Base-by-base conservation (phyloP, 1,140 invertebrate species). In the Drosophila tropicalis region DNA sequence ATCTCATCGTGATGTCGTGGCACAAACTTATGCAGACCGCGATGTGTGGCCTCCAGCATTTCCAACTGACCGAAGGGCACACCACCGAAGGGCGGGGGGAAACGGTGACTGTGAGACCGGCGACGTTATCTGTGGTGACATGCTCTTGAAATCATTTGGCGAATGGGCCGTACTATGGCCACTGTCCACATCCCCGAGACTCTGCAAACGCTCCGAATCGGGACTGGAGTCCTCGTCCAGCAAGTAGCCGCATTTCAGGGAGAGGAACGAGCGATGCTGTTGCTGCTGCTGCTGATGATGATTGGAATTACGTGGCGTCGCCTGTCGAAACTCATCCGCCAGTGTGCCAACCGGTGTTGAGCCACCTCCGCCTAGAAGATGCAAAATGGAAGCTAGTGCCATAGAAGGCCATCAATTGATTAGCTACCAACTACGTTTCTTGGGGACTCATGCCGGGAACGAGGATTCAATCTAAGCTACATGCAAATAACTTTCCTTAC, bases 1-100 rank as follows among this genome's bases (percentile, higher is more conserved):
- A 99, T 96, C 93, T 99, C 98, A 91, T 99, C 98, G 39, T 96
- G 95, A 93, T 99, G 98, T 62, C 98, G 93, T 0, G 98, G 97
- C 74, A 99, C 95, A 90, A 99, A 99, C 92, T 98, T 98, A 92
- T 99, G 98, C 89, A 99, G 94, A 5, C 97, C 98, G 77, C 98
- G 94, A 91, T 99, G 98, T 3, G 98, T 99, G 1, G 98, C 97
- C 93, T 98, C 97, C n/a, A 98, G 92, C 92, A 98, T 94, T 91
- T 98, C 97, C 41, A 97, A 92, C 87, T 97, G 96, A 58, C 95
- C 95, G 69, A 96, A 96, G 2, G 96, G 95, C 13, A 96, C 93
- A 15, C 95, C 94, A 12, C 95, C 95, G 1, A 95, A 94, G 91
- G 79, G 93, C 79, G 60, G 93, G 81, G 81, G 64, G 93, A 90